Evolutionary conservation across 2,113 vertebrate species (phyloP), one percentile per base, ranked within the genome.

Genomic region (Siniperca chuatsi): DNA sequence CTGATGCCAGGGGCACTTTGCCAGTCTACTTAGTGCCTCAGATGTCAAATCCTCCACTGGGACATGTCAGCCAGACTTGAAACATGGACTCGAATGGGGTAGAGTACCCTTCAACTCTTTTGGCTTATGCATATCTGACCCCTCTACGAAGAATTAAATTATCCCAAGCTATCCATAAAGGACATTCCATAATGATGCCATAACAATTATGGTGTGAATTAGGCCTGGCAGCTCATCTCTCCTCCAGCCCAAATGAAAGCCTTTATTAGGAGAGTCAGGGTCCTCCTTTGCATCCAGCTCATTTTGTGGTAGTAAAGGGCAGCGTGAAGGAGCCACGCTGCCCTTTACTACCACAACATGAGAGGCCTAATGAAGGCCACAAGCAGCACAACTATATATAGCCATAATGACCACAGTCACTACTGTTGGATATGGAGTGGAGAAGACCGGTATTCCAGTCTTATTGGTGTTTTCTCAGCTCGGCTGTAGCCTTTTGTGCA

Each of bases 1-100:
- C 90, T 79, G 90, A 89, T 92, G 93, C 92, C 93, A 92, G 90
- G 88, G 92, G 93, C 92, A 84, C 71, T 92, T 74, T 91, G 87
- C 89, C 92, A 93, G 90, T 89, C 88, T 90, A 89, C 89, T 93
- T 91, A 90, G 79, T 90, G 78, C 79, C 83, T 88, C 44, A 72
- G 90, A 93, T 93, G 87, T 94, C 90, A 90, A 86, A 90, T 88
- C 76, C 46, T 92, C 81, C 88, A 86, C 89, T 78, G 84, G 90
- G 88, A 90, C 89, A 82, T 91, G 91, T 93, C 91, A 86, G 74
- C 86, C 70, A 86, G 71, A 86, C 84, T 86, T 90, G 73, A 92
- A 90, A 94, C 90, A 90, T 85, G 73, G 75, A 78, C 55, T 85
- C 35, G 15, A 81, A 82, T 87, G 85, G 86, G 57, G 75, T 66